These are phyloP conservation scores for Synchiropus splendidus DNA, from an alignment of 2,113 vertebrate species.

Conservation along the genomic window DNA sequence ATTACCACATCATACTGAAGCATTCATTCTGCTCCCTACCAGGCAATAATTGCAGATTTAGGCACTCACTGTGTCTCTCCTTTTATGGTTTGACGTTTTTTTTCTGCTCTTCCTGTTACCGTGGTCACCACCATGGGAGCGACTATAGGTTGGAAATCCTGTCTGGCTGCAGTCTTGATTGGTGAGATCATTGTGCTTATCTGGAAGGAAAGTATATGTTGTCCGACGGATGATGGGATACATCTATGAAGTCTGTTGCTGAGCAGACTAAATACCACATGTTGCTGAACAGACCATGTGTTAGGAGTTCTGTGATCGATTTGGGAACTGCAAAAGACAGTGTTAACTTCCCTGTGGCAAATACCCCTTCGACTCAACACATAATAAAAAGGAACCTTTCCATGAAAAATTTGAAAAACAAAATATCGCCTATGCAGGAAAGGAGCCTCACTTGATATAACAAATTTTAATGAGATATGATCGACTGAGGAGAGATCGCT, in stretches of 20 bases:
- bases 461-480: no score
- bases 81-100: conserved; percentile 1
- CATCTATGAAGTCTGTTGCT: conserved; percentile 1
- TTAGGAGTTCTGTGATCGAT: no score
- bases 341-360: no score
- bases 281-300: no score
- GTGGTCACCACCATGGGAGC: conserved; percentile 37
- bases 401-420: no score
- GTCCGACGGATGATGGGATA: conserved; percentile 13
- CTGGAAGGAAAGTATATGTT: conserved; percentile 26
- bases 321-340: no score
- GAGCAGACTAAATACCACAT: conserved; percentile 8
- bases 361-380: no score
- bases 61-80: conserved; percentile 12
- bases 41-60: conserved; percentile 58
- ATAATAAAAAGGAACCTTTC: no score
- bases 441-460: no score
- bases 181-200: conserved; percentile 28
- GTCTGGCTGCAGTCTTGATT: conserved; percentile 31
- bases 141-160: conserved; percentile 33
- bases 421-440: no score
- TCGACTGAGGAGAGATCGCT: no score
- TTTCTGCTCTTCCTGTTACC: conserved; percentile 32
- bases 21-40: conserved; percentile 41
- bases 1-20: conserved; percentile 59